These are phyloP conservation scores for Drosophila macrothrix DNA, from an alignment of 2,888 invertebrate genomes.

Conservation along the genomic window DNA sequence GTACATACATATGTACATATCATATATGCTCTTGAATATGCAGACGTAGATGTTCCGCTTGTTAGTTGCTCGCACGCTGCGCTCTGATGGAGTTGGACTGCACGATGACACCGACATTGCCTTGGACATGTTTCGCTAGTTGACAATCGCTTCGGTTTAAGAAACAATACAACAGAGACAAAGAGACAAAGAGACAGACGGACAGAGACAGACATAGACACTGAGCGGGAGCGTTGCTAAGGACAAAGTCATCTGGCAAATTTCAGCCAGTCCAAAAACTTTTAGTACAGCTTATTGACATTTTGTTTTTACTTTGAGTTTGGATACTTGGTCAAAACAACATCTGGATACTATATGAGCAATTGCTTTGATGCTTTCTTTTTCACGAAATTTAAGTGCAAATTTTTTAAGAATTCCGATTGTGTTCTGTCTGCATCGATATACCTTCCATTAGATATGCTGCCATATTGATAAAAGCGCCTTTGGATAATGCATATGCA, in stretches of 20 bases:
- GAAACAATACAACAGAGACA: background rate
- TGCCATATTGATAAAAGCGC: background rate
- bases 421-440: background rate
- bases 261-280: constrained; percentile 22
- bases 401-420: background rate
- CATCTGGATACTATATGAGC: background rate
- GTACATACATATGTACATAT: background rate
- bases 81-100: background rate
- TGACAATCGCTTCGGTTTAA: constrained; percentile 24
- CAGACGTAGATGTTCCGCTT: constrained; percentile 1
- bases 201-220: background rate
- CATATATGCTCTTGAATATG: background rate
- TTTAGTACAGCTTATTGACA: constrained; percentile 40
- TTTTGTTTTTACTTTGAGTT: constrained; percentile 19
- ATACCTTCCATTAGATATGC: background rate
- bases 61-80: background rate
- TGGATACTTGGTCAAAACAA: constrained; percentile 1
- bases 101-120: background rate
- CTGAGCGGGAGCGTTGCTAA: background rate
- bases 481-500: background rate
- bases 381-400: background rate
- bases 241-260: constrained; percentile 36
- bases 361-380: background rate
- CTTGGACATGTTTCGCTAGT: constrained; percentile 33
- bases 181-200: background rate